A percentile compares a stretch with the other conserved stretches of the same genome.
Conservation (phyloP, 2,797 vertebrate species). For the Delichon dasypus region DNA sequence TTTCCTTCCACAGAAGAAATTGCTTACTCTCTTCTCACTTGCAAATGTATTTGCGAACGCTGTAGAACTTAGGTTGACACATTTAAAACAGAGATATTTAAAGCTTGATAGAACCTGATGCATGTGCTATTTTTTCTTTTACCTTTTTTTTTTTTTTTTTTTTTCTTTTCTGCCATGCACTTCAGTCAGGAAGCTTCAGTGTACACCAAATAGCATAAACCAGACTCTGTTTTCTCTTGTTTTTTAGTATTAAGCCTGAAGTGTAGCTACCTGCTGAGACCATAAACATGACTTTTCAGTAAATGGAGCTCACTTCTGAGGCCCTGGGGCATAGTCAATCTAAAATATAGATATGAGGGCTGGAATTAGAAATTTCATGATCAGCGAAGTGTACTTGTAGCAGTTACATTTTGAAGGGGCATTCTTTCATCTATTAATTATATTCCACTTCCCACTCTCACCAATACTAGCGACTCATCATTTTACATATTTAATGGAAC, state of each 20-base stretch:
- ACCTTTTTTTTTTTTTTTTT: neutral
- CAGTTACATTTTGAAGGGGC: conserved; percentile 65
- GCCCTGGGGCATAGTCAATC: conserved; percentile 66
- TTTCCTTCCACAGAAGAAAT: conserved; percentile 22
- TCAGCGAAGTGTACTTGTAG: conserved; percentile 71
- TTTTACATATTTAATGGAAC: conserved; percentile 74
- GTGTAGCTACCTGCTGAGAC: conserved; percentile 67
- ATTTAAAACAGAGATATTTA: conserved; percentile 58
- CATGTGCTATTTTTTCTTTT: neutral
- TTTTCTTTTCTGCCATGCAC: neutral
- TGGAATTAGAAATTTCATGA: conserved; percentile 73
- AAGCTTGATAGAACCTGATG: conserved; percentile 36
- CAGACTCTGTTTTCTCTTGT: conserved; percentile 21
- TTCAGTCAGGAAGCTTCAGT: neutral
- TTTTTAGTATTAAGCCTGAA: conserved; percentile 45
- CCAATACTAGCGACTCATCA: conserved; percentile 63
- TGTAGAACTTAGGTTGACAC: neutral
- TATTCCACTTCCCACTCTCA: conserved; percentile 52
- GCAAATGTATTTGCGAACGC: neutral
- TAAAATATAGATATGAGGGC: conserved; percentile 68
- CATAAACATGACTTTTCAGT: conserved; percentile 70
- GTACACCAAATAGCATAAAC: conserved; percentile 11
- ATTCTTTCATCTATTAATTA: conserved; percentile 75
- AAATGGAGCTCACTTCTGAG: conserved; percentile 63
- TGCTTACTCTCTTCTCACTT: conserved; percentile 12